Percentiles rank a stretch among this genome's conserved stretches.
These are phyloP conservation scores for Sylvilagus bachmani DNA, from an alignment of 2,113 vertebrate species.

Conservation along the genomic window DNA sequence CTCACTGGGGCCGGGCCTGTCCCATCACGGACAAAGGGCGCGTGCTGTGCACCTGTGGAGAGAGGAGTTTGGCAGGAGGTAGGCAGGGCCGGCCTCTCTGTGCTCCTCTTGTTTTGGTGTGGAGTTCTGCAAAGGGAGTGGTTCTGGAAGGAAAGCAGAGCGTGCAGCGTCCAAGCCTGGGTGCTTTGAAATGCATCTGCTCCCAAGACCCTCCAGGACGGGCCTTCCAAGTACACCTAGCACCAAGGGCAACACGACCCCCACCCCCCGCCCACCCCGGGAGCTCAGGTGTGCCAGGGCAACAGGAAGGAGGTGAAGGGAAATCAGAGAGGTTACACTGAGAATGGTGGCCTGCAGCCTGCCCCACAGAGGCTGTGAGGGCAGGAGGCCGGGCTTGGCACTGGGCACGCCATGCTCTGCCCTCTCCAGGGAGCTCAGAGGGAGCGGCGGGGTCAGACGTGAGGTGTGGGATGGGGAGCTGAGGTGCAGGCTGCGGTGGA, in stretches of 20 bases:
- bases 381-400: accelerated
- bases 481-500: accelerated
- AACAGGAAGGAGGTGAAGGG: background rate
- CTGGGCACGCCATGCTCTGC: too few species aligned
- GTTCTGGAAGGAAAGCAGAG: constrained; percentile 38
- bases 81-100: background rate
- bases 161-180: background rate
- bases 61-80: background rate
- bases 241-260: constrained; percentile 23
- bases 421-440: background rate
- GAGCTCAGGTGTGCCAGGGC: background rate
- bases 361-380: background rate
- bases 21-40: constrained; percentile 27
- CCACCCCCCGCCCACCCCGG: too few species aligned
- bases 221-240: accelerated
- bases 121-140: constrained; percentile 55
- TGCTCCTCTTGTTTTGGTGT: background rate
- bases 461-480: background rate
- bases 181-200: constrained; percentile 4
- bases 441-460: background rate
- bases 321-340: background rate
- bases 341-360: background rate
- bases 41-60: constrained; percentile 66
- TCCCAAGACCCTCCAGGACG: background rate
- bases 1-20: background rate